Conservation (phyloP, 2,888 invertebrate genomes). For the Branchellion lobata region DNA sequence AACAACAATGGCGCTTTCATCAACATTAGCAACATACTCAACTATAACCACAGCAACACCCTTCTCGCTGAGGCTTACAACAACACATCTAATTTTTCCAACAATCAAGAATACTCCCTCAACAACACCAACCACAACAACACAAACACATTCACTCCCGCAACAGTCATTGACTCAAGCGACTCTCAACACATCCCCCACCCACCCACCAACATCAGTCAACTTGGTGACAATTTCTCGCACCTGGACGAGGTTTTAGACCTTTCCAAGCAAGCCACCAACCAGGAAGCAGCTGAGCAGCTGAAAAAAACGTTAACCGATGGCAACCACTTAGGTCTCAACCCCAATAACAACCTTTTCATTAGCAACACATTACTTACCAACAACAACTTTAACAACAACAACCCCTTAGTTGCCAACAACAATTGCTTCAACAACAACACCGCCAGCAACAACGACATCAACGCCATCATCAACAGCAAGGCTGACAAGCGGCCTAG, state of each 20-base stretch:
- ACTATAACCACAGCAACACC: not conserved
- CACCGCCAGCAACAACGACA: not conserved
- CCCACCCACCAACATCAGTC: slow-evolving; percentile 48
- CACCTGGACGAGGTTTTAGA: not conserved
- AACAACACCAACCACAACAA: not conserved
- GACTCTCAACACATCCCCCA: slow-evolving; percentile 47
- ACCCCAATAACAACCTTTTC: not conserved
- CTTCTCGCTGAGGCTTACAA: not conserved
- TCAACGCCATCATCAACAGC: not conserved
- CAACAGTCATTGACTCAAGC: not conserved
- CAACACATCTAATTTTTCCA: not conserved
- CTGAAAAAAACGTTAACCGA: not conserved
- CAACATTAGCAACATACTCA: not conserved
- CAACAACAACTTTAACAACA: not conserved
- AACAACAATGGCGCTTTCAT: not conserved
- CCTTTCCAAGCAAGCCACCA: not conserved
- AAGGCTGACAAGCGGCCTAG: not conserved
- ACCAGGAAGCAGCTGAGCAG: not conserved
- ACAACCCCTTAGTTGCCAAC: not conserved
- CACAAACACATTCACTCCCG: not conserved
- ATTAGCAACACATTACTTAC: not conserved
- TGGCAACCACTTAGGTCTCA: not conserved
- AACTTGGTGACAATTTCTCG: not conserved
- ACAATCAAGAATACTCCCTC: no score
- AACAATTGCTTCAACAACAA: not conserved